Base-by-base conservation (phyloP, 2,888 invertebrate species). In the Frankliniella fusca region DNA sequence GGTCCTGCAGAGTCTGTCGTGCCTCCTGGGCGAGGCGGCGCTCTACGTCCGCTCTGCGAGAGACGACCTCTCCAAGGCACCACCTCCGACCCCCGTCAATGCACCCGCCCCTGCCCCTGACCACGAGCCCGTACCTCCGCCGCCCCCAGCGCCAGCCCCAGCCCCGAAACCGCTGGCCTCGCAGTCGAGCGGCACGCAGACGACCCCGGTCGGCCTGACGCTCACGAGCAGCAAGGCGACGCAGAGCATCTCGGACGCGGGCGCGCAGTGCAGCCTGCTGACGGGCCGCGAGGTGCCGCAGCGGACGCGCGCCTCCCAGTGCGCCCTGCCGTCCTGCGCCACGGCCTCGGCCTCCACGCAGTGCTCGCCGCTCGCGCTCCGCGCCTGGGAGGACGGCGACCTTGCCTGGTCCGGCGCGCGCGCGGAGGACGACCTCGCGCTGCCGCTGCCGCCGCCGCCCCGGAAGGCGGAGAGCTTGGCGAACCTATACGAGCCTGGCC, bases 231-330 rank as follows among this genome's bases (percentile, higher is more conserved):
- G 70, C 70, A 76, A 76, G 70, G 23, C 70, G 27, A 76, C 70
- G 70, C 70, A 76, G 70, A 76, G 70, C 27, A 76, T 76, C 27
- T 23, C 70, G 27, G 70, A 76, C 70, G 70, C 27, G 70, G 70
- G 23, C 10, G 23, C 70, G 70, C 70, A 76, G 70, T 76, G 70
- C 70, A 8, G 70, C 27, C 70, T 76, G 70, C 70, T 76, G 23
- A 27, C 27, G 27, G 23, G 27, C 70, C 70, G 70, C n/a, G 27
- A 23, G 10, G 27, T 27, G 27, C 27, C 70, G 23, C 12, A 23
- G 70, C 23, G 23, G 27, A 76, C 23, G 23, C 70, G 70, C 70
- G 70, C 23, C 70, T 76, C 70, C 23, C 70, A 76, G 70, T 76
- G 70, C 70, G 9, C 12, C 23, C 23, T 76, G 70, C 70, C 70